A percentile compares a stretch with the other conserved stretches of the same genome.
phyloP scores from a whole-genome alignment of 2,113 vertebrate genomes.

The Thermophis baileyi region DNA sequence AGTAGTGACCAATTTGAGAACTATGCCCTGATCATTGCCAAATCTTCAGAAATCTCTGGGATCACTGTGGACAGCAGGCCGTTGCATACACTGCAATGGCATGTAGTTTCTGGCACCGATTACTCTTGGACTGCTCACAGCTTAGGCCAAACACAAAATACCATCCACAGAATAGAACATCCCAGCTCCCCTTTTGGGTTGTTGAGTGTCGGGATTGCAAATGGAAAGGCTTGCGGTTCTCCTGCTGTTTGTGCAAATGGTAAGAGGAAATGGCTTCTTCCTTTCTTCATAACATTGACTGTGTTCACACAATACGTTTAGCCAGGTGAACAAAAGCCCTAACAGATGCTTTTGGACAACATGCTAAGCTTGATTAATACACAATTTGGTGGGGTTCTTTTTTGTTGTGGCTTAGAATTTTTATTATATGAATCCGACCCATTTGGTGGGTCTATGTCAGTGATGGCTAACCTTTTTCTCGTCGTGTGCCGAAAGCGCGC shows the following conservation, averaged over 20 bases:
- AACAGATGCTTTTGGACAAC: not conserved
- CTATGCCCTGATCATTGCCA: conserved; percentile 63
- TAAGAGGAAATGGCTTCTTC: conserved; percentile 3
- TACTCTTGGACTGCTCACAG: conserved; percentile 68
- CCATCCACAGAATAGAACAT: conserved; percentile 46
- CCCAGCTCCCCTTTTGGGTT: conserved; percentile 58
- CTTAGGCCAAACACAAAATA: not conserved
- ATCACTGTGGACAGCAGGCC: conserved; percentile 51
- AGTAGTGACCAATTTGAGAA: conserved; percentile 60
- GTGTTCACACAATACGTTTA: not conserved
- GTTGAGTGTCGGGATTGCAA: conserved; percentile 63
- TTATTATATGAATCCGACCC: not conserved
- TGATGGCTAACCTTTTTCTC: too few species aligned
- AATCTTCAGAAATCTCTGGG: conserved; percentile 10
- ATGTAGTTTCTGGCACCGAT: conserved; percentile 48
- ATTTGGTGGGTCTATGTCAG: not conserved
- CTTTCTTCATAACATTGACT: conserved; percentile 23
- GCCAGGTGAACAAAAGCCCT: not conserved
- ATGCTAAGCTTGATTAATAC: not conserved
- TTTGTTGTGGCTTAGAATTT: not conserved
- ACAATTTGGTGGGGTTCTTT: not conserved
- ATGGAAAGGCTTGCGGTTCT: conserved; percentile 67
- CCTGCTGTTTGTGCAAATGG: conserved; percentile 58
- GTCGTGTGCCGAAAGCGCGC: too few species aligned
- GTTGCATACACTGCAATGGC: conserved; percentile 46